Conservation (phyloP, 2,888 invertebrate genomes). For the Sycophila texana region DNA sequence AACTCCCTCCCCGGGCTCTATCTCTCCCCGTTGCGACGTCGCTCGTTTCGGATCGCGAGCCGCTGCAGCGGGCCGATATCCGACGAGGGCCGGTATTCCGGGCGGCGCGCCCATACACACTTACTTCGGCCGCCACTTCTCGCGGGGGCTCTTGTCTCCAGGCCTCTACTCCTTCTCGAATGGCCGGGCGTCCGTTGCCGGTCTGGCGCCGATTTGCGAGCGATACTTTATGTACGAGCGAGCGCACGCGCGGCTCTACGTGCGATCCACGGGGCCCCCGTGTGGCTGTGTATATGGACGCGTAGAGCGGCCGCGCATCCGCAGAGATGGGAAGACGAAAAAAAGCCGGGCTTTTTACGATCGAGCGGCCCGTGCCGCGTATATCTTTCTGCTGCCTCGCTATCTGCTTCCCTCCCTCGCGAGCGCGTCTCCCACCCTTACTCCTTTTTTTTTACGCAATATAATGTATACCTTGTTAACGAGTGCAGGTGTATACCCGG, state of each 20-base stretch:
- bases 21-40: constrained; percentile 41
- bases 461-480: constrained; percentile 64
- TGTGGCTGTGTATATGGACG: constrained; percentile 3
- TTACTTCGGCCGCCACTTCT: constrained; percentile 3
- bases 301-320: neutral
- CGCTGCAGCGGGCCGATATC: neutral
- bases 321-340: constrained; percentile 36
- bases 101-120: constrained; percentile 8
- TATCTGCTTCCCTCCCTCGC: constrained; percentile 41
- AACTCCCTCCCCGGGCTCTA: constrained; percentile 44
- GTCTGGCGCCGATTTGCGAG: neutral
- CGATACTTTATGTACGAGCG: constrained; percentile 4
- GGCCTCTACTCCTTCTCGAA: neutral
- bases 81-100: no score
- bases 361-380: constrained; percentile 57
- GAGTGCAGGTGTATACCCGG: constrained; percentile 54
- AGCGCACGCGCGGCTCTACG: constrained; percentile 5
- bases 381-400: constrained; percentile 50
- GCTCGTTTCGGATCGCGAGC: constrained; percentile 21
- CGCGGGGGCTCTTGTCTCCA: neutral
- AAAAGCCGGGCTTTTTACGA: constrained; percentile 65
- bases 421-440: constrained; percentile 15
- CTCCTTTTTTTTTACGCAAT: constrained; percentile 59
- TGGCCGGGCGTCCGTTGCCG: neutral
- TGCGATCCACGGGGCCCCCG: neutral